Base-by-base conservation (phyloP, 92 coral and sea anemone species). In the Heteractis magnifica region DNA sequence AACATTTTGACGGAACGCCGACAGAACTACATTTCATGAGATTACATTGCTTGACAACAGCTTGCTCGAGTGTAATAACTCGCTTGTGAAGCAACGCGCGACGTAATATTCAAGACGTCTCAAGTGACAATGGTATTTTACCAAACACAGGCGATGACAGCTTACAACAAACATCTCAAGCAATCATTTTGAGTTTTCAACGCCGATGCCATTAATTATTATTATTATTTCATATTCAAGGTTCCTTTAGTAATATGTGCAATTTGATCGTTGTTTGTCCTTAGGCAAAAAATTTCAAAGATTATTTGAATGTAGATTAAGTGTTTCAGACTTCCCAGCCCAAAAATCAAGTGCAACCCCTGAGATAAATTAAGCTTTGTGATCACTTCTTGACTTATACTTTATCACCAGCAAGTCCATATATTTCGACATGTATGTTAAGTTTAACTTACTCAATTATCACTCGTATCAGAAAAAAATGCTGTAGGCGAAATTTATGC, bases 41-140 rank as follows among this genome's bases (percentile, higher is more conserved):
- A 26, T 6, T 68, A 20, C 26, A 68, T 23, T 68, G 73, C 73
- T 14, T 68, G 73, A 68, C 73, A 68, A 26, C 49, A 26, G 23
- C 73, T 68, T 68, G 44, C 41, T 26, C 18, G 65, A 62, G 70
- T 9, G 16, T 12, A 62, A 62, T 62, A 68, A 68, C 19, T 23
- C 73, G 19, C 71, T n/a, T 21, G 26, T 26, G 49, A 68, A 68
- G 20, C 15, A 68, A 26, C 73, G 73, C 73, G 73, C 73, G 73
- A 11, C 49, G 48, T 50, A 68, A 68, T 26, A 68, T 68, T 68
- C 23, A 68, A 48, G 73, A 4, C 73, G 73, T 68, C 73, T 68
- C 73, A 68, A 26, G 49, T 68, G 73, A 26, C 73, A 68, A 21
- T 68, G 73, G 16, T 68, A 68, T 68, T 68, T 68, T 68, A 68